Conservation (phyloP, 1,140 invertebrate genomes). For the Hylaeus anthracinus region DNA sequence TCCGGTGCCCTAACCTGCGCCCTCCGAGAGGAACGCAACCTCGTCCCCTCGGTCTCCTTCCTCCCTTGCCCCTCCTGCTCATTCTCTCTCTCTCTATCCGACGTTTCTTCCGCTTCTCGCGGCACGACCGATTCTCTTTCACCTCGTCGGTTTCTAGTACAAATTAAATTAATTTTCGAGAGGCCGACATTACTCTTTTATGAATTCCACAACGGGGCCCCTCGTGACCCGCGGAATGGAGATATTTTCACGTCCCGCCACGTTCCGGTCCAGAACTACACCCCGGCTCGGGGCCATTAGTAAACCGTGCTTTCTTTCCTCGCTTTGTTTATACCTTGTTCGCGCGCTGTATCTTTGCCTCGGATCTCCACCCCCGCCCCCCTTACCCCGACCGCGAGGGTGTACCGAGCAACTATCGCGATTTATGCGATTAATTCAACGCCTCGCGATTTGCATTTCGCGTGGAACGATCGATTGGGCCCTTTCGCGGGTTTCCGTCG, state of each 20-base stretch:
- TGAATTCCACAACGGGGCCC: constrained; percentile 63
- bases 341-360: constrained; percentile 22
- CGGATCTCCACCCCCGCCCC: neutral
- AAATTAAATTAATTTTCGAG: constrained; percentile 75
- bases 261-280: constrained; percentile 22
- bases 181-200: constrained; percentile 68
- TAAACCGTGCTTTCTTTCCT: constrained; percentile 42
- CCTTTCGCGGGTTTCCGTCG: neutral
- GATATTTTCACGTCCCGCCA: constrained; percentile 65
- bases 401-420: neutral
- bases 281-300: constrained; percentile 48
- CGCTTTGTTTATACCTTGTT: constrained; percentile 47
- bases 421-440: neutral
- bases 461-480: neutral
- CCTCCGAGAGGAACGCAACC: constrained; percentile 51
- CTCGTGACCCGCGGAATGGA: constrained; percentile 59
- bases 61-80: neutral
- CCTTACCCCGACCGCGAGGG: neutral
- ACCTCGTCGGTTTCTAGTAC: constrained; percentile 55
- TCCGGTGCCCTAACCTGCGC: constrained; percentile 54
- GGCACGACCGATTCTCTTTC: neutral
- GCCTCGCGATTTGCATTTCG: neutral
- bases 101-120: neutral
- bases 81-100: constrained; percentile 3
- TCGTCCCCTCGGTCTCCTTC: constrained; percentile 41